These are phyloP conservation scores for Corvus hawaiiensis DNA, from an alignment of 2,113 vertebrate genomes.

Conservation along the genomic window DNA sequence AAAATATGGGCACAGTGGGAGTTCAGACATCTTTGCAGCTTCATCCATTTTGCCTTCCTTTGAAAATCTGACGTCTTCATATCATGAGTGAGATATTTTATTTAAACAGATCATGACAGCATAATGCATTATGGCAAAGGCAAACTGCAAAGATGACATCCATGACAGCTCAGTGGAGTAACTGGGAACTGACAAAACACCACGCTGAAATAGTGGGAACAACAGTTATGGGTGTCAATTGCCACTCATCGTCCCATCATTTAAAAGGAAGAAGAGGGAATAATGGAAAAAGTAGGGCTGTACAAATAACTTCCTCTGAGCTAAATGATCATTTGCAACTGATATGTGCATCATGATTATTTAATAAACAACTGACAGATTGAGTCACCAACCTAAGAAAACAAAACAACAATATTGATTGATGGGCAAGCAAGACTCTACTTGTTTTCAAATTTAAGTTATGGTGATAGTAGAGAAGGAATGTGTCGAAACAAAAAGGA, in stretches of 20 bases:
- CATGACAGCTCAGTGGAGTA: background rate
- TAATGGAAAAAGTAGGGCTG: background rate
- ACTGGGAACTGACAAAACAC: background rate
- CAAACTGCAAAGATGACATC: background rate
- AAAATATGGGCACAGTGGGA: background rate
- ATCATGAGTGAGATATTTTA: constrained; percentile 9
- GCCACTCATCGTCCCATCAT: background rate
- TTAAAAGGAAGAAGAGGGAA: background rate
- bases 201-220: background rate
- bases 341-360: background rate
- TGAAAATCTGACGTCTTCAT: background rate
- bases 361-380: background rate
- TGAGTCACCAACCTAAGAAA: background rate
- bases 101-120: constrained; percentile 19
- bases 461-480: background rate
- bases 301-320: background rate
- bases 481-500: background rate
- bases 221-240: background rate
- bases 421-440: background rate
- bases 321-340: background rate
- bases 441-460: background rate
- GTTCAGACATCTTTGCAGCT: background rate
- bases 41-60: background rate
- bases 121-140: background rate
- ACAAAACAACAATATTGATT: background rate